These are phyloP conservation scores for Acanthochromis polyacanthus DNA, from an alignment of 2,113 vertebrate species.

Conservation along the genomic window DNA sequence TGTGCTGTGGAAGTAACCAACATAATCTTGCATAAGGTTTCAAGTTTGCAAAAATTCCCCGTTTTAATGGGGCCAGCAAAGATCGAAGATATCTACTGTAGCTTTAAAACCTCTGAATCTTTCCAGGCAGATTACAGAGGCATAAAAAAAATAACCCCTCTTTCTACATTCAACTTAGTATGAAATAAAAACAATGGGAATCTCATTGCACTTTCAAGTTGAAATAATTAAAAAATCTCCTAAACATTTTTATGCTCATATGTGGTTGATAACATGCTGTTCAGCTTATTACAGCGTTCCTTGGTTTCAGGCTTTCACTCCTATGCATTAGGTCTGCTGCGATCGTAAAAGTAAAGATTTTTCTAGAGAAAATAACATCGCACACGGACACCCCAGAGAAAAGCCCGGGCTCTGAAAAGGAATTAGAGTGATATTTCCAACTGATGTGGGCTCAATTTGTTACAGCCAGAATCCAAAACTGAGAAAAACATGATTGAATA, in stretches of 20 bases:
- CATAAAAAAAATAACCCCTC: constrained; percentile 17
- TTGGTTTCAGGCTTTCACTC: constrained; percentile 16
- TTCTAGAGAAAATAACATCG: constrained; percentile 2
- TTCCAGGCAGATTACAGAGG: constrained; percentile 1
- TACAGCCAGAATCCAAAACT: constrained; percentile 4
- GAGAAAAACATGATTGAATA: constrained; percentile 19
- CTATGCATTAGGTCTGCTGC: constrained; percentile 3
- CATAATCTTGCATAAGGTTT: background rate
- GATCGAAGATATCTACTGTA: background rate
- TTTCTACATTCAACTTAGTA: background rate
- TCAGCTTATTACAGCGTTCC: background rate
- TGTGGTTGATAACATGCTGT: constrained; percentile 20
- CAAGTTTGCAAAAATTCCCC: constrained; percentile 8
- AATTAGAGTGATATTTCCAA: background rate
- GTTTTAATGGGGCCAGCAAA: background rate
- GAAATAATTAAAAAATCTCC: constrained; percentile 21
- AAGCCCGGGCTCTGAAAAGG: background rate
- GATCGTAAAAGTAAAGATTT: constrained; percentile 13
- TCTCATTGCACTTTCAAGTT: constrained; percentile 1
- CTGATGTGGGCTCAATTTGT: constrained; percentile 41
- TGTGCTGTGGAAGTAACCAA: background rate
- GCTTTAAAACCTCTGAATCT: constrained; percentile 1
- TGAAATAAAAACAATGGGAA: constrained; percentile 7
- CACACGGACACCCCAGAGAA: too few species aligned
- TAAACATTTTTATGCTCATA: constrained; percentile 5